Evolutionary conservation across 2,888 invertebrate species (phyloP), one percentile per base, ranked within the genome.

Genomic region (Elegia similella): DNA sequence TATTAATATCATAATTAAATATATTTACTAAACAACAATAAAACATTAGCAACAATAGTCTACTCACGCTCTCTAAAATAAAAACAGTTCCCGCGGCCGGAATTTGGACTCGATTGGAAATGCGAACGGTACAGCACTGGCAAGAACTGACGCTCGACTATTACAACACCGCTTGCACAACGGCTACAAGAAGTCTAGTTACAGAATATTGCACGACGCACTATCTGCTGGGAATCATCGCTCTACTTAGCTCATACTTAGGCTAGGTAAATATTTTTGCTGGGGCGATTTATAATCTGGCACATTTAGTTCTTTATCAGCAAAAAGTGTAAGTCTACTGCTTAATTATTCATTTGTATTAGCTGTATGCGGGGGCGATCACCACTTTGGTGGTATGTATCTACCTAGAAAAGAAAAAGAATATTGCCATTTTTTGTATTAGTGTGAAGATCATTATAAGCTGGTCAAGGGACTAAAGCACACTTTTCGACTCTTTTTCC

Each of bases 141-240:
- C 58, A 38, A 60, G 62, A 62, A 58, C 60, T 59, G 63, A 65
- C 60, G 62, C 64, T 69, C 43, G 44, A 30, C 67, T 63, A 64
- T 75, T 75, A 67, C 70, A 64, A 61, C 69, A 67, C 59, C 16
- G 44, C 62, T 76, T 76, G 65, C 72, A 67, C 68, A 77, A 72
- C 65, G 56, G 38, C 34, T 50, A 50, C 66, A 64, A 68, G 64
- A 73, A 71, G 69, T 66, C 62, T 64, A 58, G 64, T 67, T 69
- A 64, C 67, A 64, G 70, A 69, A 65, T 59, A 65, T 71, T 72
- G 72, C 72, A 60, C 64, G 62, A 65, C 60, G 60, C 61, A 64
- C 58, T 32, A 62, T 62, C 56, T 62, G 57, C 55, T 60, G 61
- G 58, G 58, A 58, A 58, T 16, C 32, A 50, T 48, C 57, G 58